Base-by-base conservation (phyloP, 2,113 vertebrate species). In the Phalacrocorax carbo region DNA sequence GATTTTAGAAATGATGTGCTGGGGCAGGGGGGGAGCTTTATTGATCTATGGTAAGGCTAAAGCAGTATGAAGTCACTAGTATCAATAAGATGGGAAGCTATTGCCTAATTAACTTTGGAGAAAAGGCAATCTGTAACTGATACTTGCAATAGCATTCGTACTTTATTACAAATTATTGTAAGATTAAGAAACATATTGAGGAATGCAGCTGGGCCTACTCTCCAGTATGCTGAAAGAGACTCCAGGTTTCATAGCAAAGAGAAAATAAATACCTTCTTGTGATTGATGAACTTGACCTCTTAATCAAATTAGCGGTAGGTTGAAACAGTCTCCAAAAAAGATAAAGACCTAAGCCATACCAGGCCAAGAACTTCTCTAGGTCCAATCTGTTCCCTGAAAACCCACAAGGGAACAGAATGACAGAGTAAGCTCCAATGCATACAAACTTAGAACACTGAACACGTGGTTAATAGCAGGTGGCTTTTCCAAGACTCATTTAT, bases 11-110 rank as follows among this genome's bases (percentile, higher is more conserved):
- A 10, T n/a, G 7, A 46, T 81, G 10, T 55, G 13, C 44, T 20
- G 2, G 2, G 5, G 0, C 2, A 3, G 3, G 3, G 44, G 8
- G 1, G 4, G 11, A 34, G 25, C 2, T 83, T 61, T 73, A 21
- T 66, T 4, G 7, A 17, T 40, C 17, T 29, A 6, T 14, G 42
- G 10, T 17, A 69, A 81, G 11, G 30, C 4, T 55, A 36, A 82
- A 76, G 22, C 7, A 55, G 13, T 52, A 25, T 27, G 44, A 94
- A 65, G 61, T 10, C 19, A 66, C 25, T 32, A 38, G 3, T n/a
- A 38, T 5, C 23, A 22, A 10, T n/a, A 36, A 27, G 8, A 76
- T 21, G 6, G 38, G 44, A 87, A 88, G 30, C 10, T 68, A 44
- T 30, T 87, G 9, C 17, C 13, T 44, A 82, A 76, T 16, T 72